Conservation (phyloP, 2,888 invertebrate genomes). For the Lasioglossum marginatum region DNA sequence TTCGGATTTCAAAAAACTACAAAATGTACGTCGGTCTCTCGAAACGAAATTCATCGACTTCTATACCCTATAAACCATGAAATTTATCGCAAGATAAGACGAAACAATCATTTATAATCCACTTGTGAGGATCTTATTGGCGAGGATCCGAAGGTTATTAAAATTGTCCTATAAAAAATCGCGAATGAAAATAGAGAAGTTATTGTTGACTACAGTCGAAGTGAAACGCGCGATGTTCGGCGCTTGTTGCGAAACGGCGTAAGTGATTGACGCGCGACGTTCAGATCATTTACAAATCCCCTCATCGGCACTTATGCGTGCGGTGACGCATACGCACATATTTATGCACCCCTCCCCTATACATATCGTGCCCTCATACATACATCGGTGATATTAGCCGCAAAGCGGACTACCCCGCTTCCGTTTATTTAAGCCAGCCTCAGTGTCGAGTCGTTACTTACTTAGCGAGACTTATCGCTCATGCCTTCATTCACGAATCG, state of each 20-base stretch:
- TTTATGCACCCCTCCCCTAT: constrained; percentile 79
- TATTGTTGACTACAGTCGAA: not conserved
- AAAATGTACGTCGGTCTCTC: no score
- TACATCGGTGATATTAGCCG: constrained; percentile 79
- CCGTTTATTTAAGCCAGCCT: constrained; percentile 60
- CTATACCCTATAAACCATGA: no score
- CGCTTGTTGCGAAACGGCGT: constrained; percentile 49
- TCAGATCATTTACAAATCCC: constrained; percentile 81
- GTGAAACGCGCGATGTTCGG: not conserved
- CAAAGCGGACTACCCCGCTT: constrained; percentile 61
- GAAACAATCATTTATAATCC: no score
- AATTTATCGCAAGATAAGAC: no score
- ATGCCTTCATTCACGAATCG: not conserved
- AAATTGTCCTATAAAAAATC: not conserved
- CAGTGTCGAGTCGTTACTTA: constrained; percentile 7
- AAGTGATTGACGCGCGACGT: constrained; percentile 81
- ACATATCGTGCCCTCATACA: constrained; percentile 74
- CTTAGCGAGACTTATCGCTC: not conserved
- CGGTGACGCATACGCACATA: constrained; percentile 83
- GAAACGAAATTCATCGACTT: not conserved
- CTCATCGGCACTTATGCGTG: constrained; percentile 74
- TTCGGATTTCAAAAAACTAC: no score
- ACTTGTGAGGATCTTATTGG: no score
- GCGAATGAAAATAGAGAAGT: not conserved
- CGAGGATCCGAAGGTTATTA: no score